Conservation (phyloP, 2,888 invertebrate species). For the Keiferia lycopersicella region DNA sequence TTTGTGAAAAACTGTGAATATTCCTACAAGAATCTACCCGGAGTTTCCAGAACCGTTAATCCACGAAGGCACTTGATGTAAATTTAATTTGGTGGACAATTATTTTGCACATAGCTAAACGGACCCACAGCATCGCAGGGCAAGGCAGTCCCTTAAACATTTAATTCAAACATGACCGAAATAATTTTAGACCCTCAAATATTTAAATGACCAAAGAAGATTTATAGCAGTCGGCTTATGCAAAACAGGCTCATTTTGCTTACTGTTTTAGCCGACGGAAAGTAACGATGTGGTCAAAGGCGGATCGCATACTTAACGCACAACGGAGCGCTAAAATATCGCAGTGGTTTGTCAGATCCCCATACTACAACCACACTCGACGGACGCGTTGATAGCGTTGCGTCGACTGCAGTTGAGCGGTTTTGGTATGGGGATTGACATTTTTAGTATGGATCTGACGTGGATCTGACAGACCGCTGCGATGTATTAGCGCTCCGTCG, state of each 20-base stretch:
- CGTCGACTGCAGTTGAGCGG: too few relatives aligned
- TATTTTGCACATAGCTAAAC: neutral
- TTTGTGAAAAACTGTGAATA: too few relatives aligned
- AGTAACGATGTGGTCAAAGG: slow-evolving; percentile 18
- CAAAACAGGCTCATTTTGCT: slow-evolving; percentile 8
- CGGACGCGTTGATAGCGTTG: too few relatives aligned
- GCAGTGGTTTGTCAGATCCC: too few relatives aligned
- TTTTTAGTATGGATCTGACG: too few relatives aligned
- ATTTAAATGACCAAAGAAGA: slow-evolving; percentile 20
- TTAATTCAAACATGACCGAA: slow-evolving; percentile 15
- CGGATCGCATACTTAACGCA: too few relatives aligned
- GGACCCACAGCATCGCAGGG: neutral
- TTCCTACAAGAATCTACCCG: neutral
- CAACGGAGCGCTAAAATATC: too few relatives aligned
- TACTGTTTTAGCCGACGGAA: slow-evolving; percentile 14
- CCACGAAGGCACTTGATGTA: neutral
- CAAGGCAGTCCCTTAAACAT: neutral
- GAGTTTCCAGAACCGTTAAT: neutral
- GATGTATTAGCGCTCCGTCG: too few relatives aligned
- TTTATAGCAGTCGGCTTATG: slow-evolving; percentile 19
- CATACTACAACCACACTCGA: too few relatives aligned
- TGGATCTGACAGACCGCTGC: too few relatives aligned
- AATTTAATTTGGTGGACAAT: neutral
- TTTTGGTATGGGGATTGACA: too few relatives aligned
- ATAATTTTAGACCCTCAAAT: slow-evolving; percentile 19